Base-by-base conservation (phyloP, 1,140 invertebrate genomes). In the Drosophila neocordata region DNA sequence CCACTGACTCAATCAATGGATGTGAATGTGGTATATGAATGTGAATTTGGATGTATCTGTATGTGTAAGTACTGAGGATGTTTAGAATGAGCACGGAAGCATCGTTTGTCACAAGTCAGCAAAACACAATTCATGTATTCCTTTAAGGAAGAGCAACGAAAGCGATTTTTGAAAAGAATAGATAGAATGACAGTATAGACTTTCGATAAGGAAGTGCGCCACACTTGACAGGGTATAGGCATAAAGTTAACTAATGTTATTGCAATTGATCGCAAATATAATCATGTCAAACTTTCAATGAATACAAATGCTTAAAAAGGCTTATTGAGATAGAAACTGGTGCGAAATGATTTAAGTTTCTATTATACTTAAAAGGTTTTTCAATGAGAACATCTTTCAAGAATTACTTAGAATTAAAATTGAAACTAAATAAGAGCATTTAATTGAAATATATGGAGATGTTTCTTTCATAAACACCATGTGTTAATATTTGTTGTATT, bases 241-340 rank as follows among this genome's bases (percentile, higher is more conserved):
- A 70, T 75, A 65, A 65, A 79, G 79, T 75, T 75, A 82, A 82
- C 69, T 67, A 76, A 80, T 84, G 77, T 62, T 55, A 60, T 66
- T 52, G 55, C 73, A 56, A 58, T 51, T 74, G 62, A 52, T 58
- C 69, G 63, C 65, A 77, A 78, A 73, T 31, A 71, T 80, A 85
- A 85, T 84, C 67, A 84, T 84, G 81, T 84, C 80, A 85, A 76
- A 68, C 27, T 53, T 52, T 65, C 35, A 35, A 34, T 38, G 8
- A 7, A 48, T 15, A 48, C 41, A 48, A 44, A 18, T 9, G 41
- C 2, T 44, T 44, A 2, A 2, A 8, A 44, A 1, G n/a, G n/a
- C n/a, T 48, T 48, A 48, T 44, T 44, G 24, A 24, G 4, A 24
- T 4, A 24, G 24, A 24, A 24, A 24, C 4, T 1, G 4, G 1